phyloP scores from a whole-genome alignment of 1,140 invertebrate genomes.

The Elymnias hypermnestra region DNA sequence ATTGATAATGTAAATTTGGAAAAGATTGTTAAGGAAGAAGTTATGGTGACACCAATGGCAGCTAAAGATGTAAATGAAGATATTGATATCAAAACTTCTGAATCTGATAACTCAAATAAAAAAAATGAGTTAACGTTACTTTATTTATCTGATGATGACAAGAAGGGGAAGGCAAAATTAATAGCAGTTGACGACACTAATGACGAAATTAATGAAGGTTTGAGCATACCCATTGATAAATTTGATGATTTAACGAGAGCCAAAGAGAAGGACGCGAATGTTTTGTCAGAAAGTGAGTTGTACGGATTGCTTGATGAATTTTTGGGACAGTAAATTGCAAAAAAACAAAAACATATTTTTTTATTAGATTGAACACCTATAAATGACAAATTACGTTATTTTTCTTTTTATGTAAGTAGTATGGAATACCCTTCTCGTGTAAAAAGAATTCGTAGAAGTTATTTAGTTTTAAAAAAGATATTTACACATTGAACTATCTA shows the following conservation, averaged over 20 bases:
- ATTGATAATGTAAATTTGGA: conserved; percentile 31
- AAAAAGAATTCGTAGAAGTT: no score
- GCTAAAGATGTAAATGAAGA: background rate
- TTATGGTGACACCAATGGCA: conserved; percentile 6
- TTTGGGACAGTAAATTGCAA: conserved; percentile 28
- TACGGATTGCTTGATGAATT: conserved; percentile 33
- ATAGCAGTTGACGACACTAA: conserved; percentile 1
- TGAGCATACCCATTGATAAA: conserved; percentile 24
- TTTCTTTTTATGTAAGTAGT: no score
- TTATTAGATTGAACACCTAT: no score
- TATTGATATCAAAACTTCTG: conserved; percentile 1
- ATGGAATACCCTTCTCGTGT: no score
- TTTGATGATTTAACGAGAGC: conserved; percentile 35
- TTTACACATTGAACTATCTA: no score
- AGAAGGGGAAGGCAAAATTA: conserved; percentile 12
- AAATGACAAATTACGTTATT: no score
- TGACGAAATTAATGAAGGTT: conserved; percentile 7
- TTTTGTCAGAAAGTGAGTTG: conserved; percentile 26
- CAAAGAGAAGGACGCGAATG: conserved; percentile 13
- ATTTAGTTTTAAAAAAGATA: no score
- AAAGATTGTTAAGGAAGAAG: conserved; percentile 27
- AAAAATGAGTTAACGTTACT: conserved; percentile 31
- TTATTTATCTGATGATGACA: conserved; percentile 37
- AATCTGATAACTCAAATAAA: conserved; percentile 17
- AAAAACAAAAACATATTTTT: no score